phyloP scores from a whole-genome alignment of 2,797 vertebrate genomes.

The Aulostomus chinensis region DNA sequence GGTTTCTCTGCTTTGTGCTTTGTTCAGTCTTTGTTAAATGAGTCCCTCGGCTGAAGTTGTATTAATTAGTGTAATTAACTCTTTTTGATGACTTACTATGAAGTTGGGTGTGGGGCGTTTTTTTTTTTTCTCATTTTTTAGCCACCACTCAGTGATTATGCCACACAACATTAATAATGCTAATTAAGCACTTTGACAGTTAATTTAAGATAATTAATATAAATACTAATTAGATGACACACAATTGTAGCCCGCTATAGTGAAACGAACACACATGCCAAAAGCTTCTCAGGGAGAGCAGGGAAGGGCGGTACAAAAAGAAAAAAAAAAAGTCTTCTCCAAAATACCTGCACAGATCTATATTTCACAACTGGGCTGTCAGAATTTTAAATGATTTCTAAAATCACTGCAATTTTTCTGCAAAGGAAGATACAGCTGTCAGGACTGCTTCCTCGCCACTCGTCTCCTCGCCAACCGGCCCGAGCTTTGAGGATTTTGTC shows the following conservation, averaged over 20 bases:
- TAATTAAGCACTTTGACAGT: slow-evolving; percentile 81
- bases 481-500: slow-evolving; percentile 25
- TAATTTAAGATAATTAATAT: slow-evolving; percentile 83
- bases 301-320: too few relatives aligned
- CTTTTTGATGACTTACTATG: slow-evolving; percentile 71
- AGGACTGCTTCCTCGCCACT: slow-evolving; percentile 17
- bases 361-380: slow-evolving; percentile 55
- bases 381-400: slow-evolving; percentile 54
- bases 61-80: slow-evolving; percentile 81
- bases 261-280: slow-evolving; percentile 24
- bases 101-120: slow-evolving; percentile 63
- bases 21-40: slow-evolving; percentile 42
- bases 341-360: slow-evolving; percentile 54
- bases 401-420: slow-evolving; percentile 47
- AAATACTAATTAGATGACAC: slow-evolving; percentile 80
- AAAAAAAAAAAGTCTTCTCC: slow-evolving; percentile 11
- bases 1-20: slow-evolving; percentile 7
- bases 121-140: slow-evolving; percentile 75
- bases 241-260: slow-evolving; percentile 45
- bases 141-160: slow-evolving; percentile 63
- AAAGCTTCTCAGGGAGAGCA: slow-evolving; percentile 9
- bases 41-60: slow-evolving; percentile 54
- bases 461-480: too few relatives aligned
- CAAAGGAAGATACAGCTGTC: slow-evolving; percentile 28
- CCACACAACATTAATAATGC: slow-evolving; percentile 80